phyloP scores from a whole-genome alignment of 2,113 vertebrate genomes.

The Anolis carolinensis region DNA sequence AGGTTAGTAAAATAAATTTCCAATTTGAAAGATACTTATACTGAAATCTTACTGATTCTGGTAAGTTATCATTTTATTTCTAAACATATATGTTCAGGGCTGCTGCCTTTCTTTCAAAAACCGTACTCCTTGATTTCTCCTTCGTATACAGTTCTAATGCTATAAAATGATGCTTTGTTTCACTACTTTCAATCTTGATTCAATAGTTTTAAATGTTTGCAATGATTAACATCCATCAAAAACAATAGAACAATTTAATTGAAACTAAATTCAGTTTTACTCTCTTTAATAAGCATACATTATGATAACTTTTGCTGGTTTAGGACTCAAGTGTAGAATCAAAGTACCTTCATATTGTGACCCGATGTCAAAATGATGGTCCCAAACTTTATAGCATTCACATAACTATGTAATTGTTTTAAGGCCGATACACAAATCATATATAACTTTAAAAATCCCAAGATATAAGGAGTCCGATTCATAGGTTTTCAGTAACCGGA shows the following conservation, averaged over 20 bases:
- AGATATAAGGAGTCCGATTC: slow-evolving; percentile 19
- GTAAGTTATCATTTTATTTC: background rate
- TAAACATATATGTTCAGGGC: background rate
- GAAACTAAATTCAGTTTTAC: background rate
- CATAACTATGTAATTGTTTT: background rate
- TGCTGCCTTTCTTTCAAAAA: background rate
- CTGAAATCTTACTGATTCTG: background rate
- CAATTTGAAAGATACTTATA: background rate
- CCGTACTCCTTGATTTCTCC: background rate
- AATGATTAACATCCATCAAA: background rate
- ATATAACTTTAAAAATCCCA: background rate
- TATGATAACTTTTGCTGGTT: background rate
- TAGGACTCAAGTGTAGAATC: background rate
- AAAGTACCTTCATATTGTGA: background rate
- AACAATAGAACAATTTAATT: background rate
- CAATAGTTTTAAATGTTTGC: background rate
- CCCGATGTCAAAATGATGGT: background rate
- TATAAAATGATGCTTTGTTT: background rate
- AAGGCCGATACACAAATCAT: background rate
- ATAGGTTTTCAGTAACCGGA: slow-evolving; percentile 50
- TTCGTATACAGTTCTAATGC: background rate
- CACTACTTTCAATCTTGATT: background rate
- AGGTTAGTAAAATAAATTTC: background rate
- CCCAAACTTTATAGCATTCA: background rate
- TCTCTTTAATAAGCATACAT: background rate